Evolutionary conservation across 2,797 vertebrate species (phyloP), one percentile per base, ranked within the genome.

Genomic region (Pseudomugil tenellus): DNA sequence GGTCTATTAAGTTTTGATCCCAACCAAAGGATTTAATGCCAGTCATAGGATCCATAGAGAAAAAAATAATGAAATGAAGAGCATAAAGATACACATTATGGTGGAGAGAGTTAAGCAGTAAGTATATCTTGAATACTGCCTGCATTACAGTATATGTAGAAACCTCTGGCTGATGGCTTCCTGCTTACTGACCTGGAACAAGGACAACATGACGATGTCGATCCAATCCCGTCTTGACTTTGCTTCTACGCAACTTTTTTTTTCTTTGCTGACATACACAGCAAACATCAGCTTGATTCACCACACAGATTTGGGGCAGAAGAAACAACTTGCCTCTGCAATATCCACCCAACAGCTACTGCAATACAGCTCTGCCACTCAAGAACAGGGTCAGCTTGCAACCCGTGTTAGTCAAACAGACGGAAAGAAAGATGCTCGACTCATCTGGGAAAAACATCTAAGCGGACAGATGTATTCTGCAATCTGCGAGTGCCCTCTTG

Each of bases 121-220:
- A 46, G 16, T 11, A 46, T 52, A 53, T 32, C 51, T 52, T 41
- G 74, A 56, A 68, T 31, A 12, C 16, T 21, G 11, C 7, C 70
- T 53, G 61, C 46, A 76, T 61, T 8, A 19, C 26, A 56, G 69
- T 63, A 70, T 56, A 39, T 48, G 12, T 58, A 48, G 43, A 67
- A 31, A 65, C 14, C 11, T 59, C 12, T 8, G 35, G 48, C 58
- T 69, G 37, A 79, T 32, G 32, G 64, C 61, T 80, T 67, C 49
- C 63, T 80, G 61, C 62, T 52, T 14, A 58, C 54, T 70, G 75
- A 85, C 70, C 78, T 74, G 67, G 54, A 84, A 76, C 28, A 75
- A 77, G 76, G 32, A 56, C 4, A 7, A 68, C 49, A 62, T 5
- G 66, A 63, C 51, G 59, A 77, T 10, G 35, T 67, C 7, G 34